phyloP scores from a whole-genome alignment of 2,888 invertebrate species.

The Stramonita haemastoma region DNA sequence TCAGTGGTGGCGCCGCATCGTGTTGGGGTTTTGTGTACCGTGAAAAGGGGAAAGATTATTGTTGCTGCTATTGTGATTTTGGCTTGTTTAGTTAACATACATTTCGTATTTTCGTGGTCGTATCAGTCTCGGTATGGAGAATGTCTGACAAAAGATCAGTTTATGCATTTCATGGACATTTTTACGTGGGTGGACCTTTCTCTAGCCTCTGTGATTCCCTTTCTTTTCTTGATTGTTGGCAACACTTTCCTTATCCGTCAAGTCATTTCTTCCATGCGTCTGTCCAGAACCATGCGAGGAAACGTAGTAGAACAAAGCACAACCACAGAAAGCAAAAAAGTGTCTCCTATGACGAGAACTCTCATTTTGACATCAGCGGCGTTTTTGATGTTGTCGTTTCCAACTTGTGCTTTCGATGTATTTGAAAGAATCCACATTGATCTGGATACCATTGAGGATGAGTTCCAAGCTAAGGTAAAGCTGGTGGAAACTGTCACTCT shows the following conservation, averaged over 20 bases:
- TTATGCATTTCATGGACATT: not conserved
- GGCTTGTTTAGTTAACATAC: not conserved
- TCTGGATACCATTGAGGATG: not conserved
- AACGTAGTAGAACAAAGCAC: not conserved
- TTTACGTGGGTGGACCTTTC: not conserved
- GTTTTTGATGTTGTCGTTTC: not conserved
- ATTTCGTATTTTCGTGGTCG: not conserved
- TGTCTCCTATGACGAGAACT: not conserved
- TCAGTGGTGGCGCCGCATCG: slow-evolving; percentile 9
- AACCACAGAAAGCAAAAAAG: not conserved
- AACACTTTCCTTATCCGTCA: not conserved
- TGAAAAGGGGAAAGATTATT: not conserved
- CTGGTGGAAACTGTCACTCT: not conserved
- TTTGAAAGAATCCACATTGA: not conserved
- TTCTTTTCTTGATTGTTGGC: not conserved
- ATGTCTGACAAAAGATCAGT: not conserved
- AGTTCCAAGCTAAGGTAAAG: not conserved
- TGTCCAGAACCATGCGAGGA: not conserved
- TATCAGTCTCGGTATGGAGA: not conserved
- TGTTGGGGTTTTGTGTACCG: not conserved
- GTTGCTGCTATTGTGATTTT: not conserved
- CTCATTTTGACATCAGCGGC: not conserved
- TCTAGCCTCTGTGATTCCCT: not conserved
- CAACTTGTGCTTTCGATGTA: not conserved
- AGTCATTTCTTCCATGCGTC: not conserved